A percentile compares a stretch with the other conserved stretches of the same genome.
These are phyloP conservation scores for Sesia bembeciformis DNA, from an alignment of 2,888 invertebrate genomes.

Conservation along the genomic window DNA sequence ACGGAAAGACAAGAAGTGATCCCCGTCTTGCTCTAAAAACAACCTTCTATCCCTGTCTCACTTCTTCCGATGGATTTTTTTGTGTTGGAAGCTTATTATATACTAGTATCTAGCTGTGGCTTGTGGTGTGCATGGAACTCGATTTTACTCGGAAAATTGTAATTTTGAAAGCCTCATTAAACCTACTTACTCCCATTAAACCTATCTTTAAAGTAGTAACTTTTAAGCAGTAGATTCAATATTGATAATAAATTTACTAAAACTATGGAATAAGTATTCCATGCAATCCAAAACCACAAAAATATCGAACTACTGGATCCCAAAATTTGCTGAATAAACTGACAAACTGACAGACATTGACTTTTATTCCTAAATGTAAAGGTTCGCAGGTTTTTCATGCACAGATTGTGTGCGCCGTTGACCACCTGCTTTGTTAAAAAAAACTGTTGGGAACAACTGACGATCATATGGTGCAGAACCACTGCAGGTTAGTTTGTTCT, in stretches of 20 bases:
- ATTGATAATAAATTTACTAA: no score
- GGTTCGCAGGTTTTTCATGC: constrained; percentile 45
- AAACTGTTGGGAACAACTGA: constrained; percentile 45
- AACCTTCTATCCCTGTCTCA: constrained; percentile 27
- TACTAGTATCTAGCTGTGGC: no score
- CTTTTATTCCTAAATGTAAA: not conserved
- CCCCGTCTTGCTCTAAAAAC: constrained; percentile 28
- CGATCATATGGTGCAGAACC: constrained; percentile 46
- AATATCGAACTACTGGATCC: no score
- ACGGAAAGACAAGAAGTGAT: constrained; percentile 53
- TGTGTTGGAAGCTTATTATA: not conserved
- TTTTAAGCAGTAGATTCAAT: no score
- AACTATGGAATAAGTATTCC: no score
- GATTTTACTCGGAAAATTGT: no score
- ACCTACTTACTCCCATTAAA: no score
- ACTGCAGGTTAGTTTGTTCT: constrained; percentile 4
- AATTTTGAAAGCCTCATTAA: no score
- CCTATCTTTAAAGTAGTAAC: no score
- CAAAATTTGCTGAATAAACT: no score
- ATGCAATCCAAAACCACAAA: no score
- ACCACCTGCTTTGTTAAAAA: constrained; percentile 52
- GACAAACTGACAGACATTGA: not conserved
- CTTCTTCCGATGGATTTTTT: constrained; percentile 10
- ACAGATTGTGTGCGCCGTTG: constrained; percentile 49
- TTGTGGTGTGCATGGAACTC: no score